Percentiles rank a stretch among this genome's conserved stretches.
These are phyloP conservation scores for Limnephilus lunatus DNA, from an alignment of 2,888 invertebrate species.

Conservation along the genomic window DNA sequence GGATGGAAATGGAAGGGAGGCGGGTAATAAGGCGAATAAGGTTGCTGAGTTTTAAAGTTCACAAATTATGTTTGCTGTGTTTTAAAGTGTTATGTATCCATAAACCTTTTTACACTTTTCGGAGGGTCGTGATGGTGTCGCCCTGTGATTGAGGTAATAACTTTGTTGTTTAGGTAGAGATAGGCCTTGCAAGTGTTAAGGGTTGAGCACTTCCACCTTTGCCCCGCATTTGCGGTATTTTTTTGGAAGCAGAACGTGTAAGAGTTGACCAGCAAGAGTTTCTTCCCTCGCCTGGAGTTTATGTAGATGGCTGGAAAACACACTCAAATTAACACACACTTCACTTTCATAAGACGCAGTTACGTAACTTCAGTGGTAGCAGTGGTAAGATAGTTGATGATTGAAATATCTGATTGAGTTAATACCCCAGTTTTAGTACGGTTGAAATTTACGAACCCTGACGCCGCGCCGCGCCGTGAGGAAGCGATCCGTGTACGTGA, in stretches of 20 bases:
- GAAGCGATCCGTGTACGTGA: too few relatives aligned
- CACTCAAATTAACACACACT: not conserved
- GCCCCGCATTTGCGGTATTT: not conserved
- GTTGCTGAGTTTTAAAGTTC: too few relatives aligned
- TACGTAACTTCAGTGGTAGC: not conserved
- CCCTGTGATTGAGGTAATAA: not conserved
- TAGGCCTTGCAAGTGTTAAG: not conserved
- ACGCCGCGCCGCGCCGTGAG: too few relatives aligned
- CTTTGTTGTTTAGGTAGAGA: not conserved
- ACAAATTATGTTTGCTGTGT: too few relatives aligned
- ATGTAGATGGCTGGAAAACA: not conserved
- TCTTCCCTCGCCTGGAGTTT: not conserved
- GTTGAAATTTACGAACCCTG: too few relatives aligned
- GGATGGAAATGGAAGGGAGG: too few relatives aligned
- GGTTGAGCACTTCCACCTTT: conserved; percentile 18
- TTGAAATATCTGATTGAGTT: not conserved
- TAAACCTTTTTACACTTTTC: not conserved
- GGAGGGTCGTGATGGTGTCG: not conserved
- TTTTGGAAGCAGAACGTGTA: not conserved
- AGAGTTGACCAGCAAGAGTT: not conserved
- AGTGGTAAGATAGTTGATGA: too few relatives aligned
- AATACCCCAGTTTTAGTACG: too few relatives aligned
- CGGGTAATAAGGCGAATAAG: too few relatives aligned
- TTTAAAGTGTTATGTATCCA: not conserved
- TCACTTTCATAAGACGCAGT: too few relatives aligned